Conservation (phyloP, 2,888 invertebrate genomes). For the Zelleria hepariella region DNA sequence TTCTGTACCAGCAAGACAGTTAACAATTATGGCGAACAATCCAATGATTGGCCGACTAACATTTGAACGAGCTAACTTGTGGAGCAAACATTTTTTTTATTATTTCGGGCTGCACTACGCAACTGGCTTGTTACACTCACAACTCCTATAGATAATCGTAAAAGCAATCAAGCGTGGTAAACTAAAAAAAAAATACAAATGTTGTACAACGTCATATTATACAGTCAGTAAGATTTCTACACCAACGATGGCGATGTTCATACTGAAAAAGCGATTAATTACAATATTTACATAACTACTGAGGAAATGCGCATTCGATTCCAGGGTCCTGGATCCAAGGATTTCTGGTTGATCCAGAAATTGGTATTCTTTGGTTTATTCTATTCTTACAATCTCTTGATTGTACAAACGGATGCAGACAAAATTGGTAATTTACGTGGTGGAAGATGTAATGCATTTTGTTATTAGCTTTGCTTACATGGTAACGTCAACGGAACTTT, state of each 20-base stretch:
- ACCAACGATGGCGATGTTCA: no score
- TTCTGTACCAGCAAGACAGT: neutral
- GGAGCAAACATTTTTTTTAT: neutral
- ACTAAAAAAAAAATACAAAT: no score
- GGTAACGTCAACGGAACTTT: neutral
- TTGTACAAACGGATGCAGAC: no score
- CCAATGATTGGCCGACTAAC: neutral
- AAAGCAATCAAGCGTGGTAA: neutral
- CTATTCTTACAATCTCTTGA: no score
- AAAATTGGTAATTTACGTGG: no score
- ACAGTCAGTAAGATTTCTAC: neutral
- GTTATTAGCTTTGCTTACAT: neutral
- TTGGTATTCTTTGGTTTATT: no score
- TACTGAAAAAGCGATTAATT: no score
- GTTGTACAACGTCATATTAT: neutral
- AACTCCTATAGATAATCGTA: neutral
- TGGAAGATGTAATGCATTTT: neutral
- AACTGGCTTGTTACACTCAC: neutral
- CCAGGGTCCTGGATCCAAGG: no score
- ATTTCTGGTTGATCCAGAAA: no score
- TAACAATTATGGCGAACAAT: neutral
- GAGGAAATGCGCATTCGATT: no score
- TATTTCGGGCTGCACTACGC: no score
- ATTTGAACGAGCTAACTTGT: neutral
- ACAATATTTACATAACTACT: no score